Conservation (phyloP, 1,140 invertebrate genomes). For the Zaprionus nigranus region DNA sequence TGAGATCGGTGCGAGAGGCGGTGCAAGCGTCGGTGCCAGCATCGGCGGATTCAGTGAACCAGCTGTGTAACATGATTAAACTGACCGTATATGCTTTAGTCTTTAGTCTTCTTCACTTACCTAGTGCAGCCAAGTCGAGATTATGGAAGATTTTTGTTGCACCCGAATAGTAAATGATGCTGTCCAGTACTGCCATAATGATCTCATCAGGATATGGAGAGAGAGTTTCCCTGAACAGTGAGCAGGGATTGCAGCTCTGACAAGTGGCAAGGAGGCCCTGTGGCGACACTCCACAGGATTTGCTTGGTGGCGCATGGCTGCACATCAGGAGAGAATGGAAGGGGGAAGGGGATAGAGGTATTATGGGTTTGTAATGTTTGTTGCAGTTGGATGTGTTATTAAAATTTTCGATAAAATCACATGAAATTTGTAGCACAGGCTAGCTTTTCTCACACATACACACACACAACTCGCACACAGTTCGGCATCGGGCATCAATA, state of each 20-base stretch:
- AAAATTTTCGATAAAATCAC: constrained; percentile 8
- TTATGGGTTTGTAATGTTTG: neutral
- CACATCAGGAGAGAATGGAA: neutral
- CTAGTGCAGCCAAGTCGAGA: neutral
- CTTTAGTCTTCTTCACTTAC: neutral
- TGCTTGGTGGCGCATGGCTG: neutral
- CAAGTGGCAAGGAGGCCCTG: neutral
- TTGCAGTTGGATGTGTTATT: neutral
- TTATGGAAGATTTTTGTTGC: constrained; percentile 37
- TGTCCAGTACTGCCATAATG: constrained; percentile 53
- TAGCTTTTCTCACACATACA: neutral
- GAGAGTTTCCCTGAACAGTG: neutral
- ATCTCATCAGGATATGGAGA: constrained; percentile 62
- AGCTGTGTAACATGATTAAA: neutral
- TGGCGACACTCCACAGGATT: neutral
- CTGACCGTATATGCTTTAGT: neutral
- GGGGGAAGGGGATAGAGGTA: neutral
- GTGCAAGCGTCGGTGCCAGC: no score
- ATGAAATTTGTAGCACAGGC: neutral
- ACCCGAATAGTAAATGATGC: constrained; percentile 46
- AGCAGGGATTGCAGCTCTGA: neutral
- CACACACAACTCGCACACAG: neutral
- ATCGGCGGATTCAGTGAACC: neutral
- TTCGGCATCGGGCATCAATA: neutral
- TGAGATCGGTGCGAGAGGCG: neutral